phyloP scores from a whole-genome alignment of 2,797 vertebrate species.

The Schizothorax lantsangensis region DNA sequence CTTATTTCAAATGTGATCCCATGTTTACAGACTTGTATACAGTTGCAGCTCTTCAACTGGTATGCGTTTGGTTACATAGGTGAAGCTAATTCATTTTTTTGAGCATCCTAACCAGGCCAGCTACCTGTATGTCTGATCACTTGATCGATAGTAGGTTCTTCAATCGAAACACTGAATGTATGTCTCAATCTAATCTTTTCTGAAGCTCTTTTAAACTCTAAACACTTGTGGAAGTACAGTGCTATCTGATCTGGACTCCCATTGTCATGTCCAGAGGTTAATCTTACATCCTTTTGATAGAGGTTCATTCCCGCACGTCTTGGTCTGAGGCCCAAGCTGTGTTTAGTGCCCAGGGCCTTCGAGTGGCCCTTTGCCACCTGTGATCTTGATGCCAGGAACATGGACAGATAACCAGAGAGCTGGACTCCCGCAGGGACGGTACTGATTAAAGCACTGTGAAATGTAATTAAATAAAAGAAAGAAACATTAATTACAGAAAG shows the following conservation, averaged over 20 bases:
- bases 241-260: conserved; percentile 28
- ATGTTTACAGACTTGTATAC: background rate
- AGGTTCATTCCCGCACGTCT: background rate
- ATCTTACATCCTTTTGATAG: conserved; percentile 19
- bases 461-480: conserved; percentile 55
- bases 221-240: conserved; percentile 4
- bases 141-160: background rate
- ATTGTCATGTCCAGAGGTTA: conserved; percentile 39
- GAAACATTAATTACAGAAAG: conserved; percentile 58
- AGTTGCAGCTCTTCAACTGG: background rate
- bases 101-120: background rate
- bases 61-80: background rate
- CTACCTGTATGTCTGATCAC: background rate
- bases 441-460: conserved; percentile 23
- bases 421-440: conserved; percentile 52
- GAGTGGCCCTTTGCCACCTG: conserved; percentile 47
- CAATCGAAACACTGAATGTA: background rate
- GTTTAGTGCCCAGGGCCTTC: conserved; percentile 54
- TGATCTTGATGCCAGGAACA: conserved; percentile 38
- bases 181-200: background rate
- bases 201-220: conserved; percentile 7
- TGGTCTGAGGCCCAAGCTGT: conserved; percentile 30
- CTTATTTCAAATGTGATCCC: background rate
- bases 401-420: conserved; percentile 44
- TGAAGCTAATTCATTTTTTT: background rate